A percentile compares a stretch with the other conserved stretches of the same genome.
phyloP scores from a whole-genome alignment of 1,140 invertebrate genomes.

The Maconellicoccus hirsutus region DNA sequence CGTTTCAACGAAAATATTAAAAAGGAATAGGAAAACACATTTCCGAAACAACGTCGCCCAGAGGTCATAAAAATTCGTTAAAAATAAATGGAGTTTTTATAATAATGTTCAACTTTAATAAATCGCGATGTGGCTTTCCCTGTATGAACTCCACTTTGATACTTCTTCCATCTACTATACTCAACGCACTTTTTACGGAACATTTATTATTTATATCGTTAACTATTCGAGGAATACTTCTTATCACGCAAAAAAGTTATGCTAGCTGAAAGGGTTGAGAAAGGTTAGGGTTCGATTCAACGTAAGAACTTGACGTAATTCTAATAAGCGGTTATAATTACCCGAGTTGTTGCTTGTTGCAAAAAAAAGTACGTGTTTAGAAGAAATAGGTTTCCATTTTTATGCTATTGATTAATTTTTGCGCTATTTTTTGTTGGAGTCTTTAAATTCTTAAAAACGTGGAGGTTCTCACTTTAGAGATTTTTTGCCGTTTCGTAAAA shows the following conservation, averaged over 20 bases:
- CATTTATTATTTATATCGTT: slow-evolving; percentile 1
- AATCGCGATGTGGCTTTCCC: not conserved
- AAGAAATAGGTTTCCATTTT: too few species aligned
- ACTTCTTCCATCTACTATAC: not conserved
- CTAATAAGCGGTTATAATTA: not conserved
- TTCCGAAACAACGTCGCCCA: not conserved
- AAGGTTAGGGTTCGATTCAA: not conserved
- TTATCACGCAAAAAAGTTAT: not conserved
- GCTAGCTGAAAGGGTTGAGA: not conserved
- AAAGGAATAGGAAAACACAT: not conserved
- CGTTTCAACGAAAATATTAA: not conserved
- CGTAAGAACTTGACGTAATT: not conserved
- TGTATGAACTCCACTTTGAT: not conserved
- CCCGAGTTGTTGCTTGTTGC: not conserved
- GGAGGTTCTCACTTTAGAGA: too few species aligned
- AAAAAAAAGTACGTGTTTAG: too few species aligned
- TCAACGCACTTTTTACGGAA: too few species aligned
- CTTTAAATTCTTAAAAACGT: too few species aligned
- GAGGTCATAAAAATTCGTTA: not conserved
- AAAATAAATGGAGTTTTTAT: not conserved
- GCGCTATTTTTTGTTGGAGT: too few species aligned
- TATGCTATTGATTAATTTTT: too few species aligned
- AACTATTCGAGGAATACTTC: not conserved
- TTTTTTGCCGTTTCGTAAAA: too few species aligned
- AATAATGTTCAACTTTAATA: not conserved